Evolutionary conservation across 2,888 invertebrate genomes (phyloP), one percentile per base, ranked within the genome.

Genomic region (Hirtodrosophila duncani): DNA sequence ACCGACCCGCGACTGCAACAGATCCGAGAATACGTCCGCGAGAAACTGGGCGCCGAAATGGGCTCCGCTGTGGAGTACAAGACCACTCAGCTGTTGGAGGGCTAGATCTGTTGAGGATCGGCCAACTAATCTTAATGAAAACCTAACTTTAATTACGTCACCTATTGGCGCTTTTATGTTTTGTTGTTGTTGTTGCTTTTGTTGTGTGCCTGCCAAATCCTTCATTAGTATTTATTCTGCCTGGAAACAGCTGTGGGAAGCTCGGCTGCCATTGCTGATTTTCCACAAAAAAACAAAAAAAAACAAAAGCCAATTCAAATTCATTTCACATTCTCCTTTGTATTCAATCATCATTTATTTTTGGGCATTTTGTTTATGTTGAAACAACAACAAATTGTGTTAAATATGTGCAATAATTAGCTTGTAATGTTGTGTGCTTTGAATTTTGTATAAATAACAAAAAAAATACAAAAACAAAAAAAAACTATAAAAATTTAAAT

Each of bases 11-110:
- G 68, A 9, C 56, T 81, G 23, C 69, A 69, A 18, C 67, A 79
- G 38, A 82, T 77, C 30, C 66, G 65, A 10, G 70, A 71, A 9
- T 81, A 62, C 42, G 83, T 83, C n/a, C 44, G 67, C 2, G 82
- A 81, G n/a, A 83, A 83, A 27, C 63, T 84, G 4, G 83, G 82
- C n/a, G 83, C 84, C 18, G 74, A 84, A 34, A 75, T 65, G 58
- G 75, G 83, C 5, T 67, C 74, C 1, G 71, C 77, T 6, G 65
- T 74, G 27, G 81, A 83, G 44, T 84, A 68, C 52, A 84, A 83
- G 49, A 74, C 84, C 29, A 67, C 81, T 41, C 75, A 81, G 62
- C 56, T 84, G 44, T 59, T 81, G 10, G 62, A 72, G 57, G 72
- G 61, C 17, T 83, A 59, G 41, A 11, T 23, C n/a, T 23, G 17